Evolutionary conservation across 1,140 invertebrate genomes (phyloP).

Genomic region (Bradysia coprophila): DNA sequence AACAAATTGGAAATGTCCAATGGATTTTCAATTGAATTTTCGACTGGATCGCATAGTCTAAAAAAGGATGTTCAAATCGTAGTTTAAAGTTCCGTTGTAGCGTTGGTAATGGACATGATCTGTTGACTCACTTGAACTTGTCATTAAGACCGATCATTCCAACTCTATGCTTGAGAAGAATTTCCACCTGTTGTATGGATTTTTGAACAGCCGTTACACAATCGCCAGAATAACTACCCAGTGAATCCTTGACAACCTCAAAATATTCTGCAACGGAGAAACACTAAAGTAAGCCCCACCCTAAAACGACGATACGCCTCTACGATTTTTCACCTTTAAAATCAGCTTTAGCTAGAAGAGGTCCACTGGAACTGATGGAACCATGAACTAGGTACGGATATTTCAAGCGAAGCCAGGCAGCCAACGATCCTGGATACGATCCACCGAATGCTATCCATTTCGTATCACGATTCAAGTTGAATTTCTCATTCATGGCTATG

Average conservation of each 20-base stretch:
- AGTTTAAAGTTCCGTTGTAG: constrained; percentile 3
- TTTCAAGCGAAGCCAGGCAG: constrained; percentile 76
- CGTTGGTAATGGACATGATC: constrained; percentile 3
- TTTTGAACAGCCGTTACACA: constrained; percentile 43
- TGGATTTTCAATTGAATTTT: constrained; percentile 34
- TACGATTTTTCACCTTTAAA: constrained; percentile 56
- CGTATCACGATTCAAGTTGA: constrained; percentile 36
- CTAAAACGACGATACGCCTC: too few species aligned
- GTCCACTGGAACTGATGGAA: constrained; percentile 75
- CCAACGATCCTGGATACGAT: constrained; percentile 78
- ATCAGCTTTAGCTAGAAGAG: constrained; percentile 63
- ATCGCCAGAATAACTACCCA: constrained; percentile 33
- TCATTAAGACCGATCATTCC: constrained; percentile 35
- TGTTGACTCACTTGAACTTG: constrained; percentile 39
- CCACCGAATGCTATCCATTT: constrained; percentile 89
- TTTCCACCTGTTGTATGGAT: constrained; percentile 42
- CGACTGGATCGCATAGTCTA: constrained; percentile 60
- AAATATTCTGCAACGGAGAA: constrained; percentile 45
- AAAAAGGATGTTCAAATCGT: constrained; percentile 12
- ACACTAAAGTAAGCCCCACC: too few species aligned
- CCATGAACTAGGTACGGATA: constrained; percentile 78
- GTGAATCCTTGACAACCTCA: constrained; percentile 46
- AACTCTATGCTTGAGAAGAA: constrained; percentile 38
- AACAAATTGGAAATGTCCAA: constrained; percentile 67
- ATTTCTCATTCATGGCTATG: constrained; percentile 38